Base-by-base conservation (phyloP, 2,113 vertebrate genomes). In the Chrysemys picta region DNA sequence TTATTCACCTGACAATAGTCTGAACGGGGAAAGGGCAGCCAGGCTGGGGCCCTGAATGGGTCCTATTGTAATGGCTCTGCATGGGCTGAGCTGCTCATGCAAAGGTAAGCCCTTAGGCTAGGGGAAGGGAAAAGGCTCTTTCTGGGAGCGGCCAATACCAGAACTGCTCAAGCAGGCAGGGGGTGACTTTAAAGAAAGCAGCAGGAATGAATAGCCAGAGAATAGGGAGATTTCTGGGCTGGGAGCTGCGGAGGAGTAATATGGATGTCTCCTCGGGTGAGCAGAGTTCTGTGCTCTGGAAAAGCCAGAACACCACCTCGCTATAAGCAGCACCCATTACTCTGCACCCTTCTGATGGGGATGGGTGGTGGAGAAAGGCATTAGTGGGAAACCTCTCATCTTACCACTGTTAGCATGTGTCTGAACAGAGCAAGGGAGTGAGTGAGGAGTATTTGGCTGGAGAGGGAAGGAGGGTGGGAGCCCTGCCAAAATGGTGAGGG, bases 331-430 rank as follows among this genome's bases (percentile, higher is more conserved):
- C 89, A 88, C 10, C 97, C 90, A 86, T 94, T 89, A 50, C 92
- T 69, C 85, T 0, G 2, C 62, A 92, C 89, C 87, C 84, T 42
- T 3, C 31, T 4, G 0, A 2, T 91, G 69, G 49, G 84, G 38
- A 5, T 35, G 6, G 19, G 85, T 86, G 95, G 72, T 85, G 21
- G 84, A 89, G 86, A 85, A 65, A 0, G 0, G 62, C 88, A 21
- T 88, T 96, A 96, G 93, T 93, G 96, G 96, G 96, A 95, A 97
- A 95, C 17, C 83, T 92, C 96, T 97, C 94, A 0, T 96, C 93
- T 97, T 96, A 91, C 94, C 47, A 82, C 92, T 83, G 95, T 91
- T 95, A 96, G 69, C 1, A 0, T 93, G 96, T 29, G 38, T 90
- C 91, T 93, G 96, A 78, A 5, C 1, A 0, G 10, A 72, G 78